phyloP scores from a whole-genome alignment of 2,888 invertebrate genomes.

The Dicyrtoma fusca region DNA sequence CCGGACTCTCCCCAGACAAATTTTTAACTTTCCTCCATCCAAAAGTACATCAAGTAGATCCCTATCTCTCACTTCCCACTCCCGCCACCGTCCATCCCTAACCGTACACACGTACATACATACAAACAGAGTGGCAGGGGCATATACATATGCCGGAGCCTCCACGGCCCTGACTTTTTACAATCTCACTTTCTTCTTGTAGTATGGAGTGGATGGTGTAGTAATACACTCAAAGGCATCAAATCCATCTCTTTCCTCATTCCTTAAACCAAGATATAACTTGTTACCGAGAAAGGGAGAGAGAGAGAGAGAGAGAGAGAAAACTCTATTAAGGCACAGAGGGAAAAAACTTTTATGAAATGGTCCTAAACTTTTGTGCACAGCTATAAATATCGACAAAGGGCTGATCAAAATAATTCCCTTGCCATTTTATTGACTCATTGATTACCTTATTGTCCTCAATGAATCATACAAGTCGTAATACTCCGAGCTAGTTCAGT shows the following conservation, averaged over 20 bases:
- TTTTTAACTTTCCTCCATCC: conserved; percentile 45
- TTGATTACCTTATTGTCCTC: conserved; percentile 41
- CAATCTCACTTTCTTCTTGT: conserved; percentile 3
- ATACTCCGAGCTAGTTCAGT: neutral
- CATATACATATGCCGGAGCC: neutral
- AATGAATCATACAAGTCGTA: conserved; percentile 25
- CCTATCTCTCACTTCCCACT: conserved; percentile 39
- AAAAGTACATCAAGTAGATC: conserved; percentile 39
- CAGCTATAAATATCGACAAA: conserved; percentile 29
- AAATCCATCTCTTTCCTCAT: conserved; percentile 18
- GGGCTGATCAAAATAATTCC: conserved; percentile 47
- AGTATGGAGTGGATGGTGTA: neutral
- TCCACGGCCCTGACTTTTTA: neutral
- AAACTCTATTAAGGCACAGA: too few species aligned
- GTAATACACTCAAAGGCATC: neutral
- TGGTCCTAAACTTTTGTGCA: conserved; percentile 27
- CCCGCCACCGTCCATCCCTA: conserved; percentile 22
- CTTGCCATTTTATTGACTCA: conserved; percentile 44
- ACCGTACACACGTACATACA: neutral
- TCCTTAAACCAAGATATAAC: neutral
- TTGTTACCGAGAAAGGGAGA: neutral
- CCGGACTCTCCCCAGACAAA: conserved; percentile 48
- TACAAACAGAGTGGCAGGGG: too few species aligned
- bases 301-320: neutral
- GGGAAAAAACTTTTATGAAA: conserved; percentile 17